Percentiles rank a stretch among this genome's conserved stretches.
phyloP scores from a whole-genome alignment of 2,888 invertebrate species.

The Spilarctia lutea region DNA sequence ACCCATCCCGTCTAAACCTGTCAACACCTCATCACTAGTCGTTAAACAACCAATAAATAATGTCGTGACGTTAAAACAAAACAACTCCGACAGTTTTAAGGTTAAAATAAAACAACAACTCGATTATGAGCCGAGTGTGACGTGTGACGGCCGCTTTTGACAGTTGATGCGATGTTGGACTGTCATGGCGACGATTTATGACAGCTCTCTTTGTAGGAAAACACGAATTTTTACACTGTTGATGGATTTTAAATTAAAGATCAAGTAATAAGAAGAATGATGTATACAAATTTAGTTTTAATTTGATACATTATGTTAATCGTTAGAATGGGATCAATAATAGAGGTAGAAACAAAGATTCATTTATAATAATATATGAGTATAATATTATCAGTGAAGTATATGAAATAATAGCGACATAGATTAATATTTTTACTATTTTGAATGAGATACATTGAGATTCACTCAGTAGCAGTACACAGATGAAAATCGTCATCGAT shows the following conservation, averaged over 20 bases:
- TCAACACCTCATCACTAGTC: constrained; percentile 54
- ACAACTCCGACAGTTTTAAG: constrained; percentile 33
- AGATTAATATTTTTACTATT: too few species aligned
- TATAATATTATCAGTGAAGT: too few species aligned
- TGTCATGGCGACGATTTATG: constrained; percentile 34
- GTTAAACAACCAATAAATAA: constrained; percentile 58
- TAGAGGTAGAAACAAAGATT: background rate
- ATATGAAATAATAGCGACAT: too few species aligned
- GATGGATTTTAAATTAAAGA: constrained; percentile 6
- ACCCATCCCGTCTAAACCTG: constrained; percentile 22
- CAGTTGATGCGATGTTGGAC: constrained; percentile 18
- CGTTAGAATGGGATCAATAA: background rate
- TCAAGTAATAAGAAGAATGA: background rate
- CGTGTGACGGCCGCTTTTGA: constrained; percentile 24
- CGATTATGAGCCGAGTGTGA: constrained; percentile 44
- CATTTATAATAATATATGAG: too few species aligned
- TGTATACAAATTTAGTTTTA: background rate
- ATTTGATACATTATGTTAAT: background rate
- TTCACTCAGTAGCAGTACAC: too few species aligned
- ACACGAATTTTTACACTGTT: constrained; percentile 15
- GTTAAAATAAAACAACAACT: constrained; percentile 47
- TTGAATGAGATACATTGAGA: too few species aligned
- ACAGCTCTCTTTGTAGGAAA: constrained; percentile 10
- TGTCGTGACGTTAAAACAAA: constrained; percentile 48
- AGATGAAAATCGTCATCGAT: too few species aligned